These are phyloP conservation scores for Camarhynchus parvulus DNA, from an alignment of 2,113 vertebrate species.

Conservation along the genomic window DNA sequence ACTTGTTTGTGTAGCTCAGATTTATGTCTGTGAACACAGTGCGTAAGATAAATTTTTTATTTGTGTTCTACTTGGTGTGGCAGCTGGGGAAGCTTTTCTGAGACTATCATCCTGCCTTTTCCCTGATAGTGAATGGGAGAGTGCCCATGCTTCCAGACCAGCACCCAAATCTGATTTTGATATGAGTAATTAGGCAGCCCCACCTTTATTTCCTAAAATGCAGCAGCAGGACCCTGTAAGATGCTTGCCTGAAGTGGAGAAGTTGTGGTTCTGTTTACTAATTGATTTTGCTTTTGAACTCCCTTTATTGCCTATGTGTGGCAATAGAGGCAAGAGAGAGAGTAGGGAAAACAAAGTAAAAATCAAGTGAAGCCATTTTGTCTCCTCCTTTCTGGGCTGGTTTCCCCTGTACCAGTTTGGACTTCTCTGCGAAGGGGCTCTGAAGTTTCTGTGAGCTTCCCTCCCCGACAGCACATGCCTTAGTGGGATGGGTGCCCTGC, in stretches of 20 bases:
- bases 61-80: not conserved
- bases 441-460: not conserved
- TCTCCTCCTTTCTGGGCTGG: not conserved
- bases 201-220: not conserved
- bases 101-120: not conserved
- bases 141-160: not conserved
- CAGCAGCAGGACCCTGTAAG: not conserved
- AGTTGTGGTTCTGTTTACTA: not conserved
- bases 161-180: not conserved
- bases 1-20: not conserved
- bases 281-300: not conserved
- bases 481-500: not conserved
- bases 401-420: rapidly evolving
- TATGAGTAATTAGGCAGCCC: not conserved
- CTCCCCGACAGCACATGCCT: rapidly evolving
- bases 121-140: not conserved
- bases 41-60: not conserved
- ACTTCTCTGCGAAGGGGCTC: rapidly evolving
- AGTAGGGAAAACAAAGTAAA: not conserved
- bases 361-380: not conserved
- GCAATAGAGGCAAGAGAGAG: not conserved
- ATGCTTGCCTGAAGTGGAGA: not conserved
- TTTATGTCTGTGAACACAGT: not conserved
- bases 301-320: not conserved
- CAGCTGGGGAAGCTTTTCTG: not conserved